A percentile compares a stretch with the other conserved stretches of the same genome.
These are phyloP conservation scores for Dicyrtomina minuta DNA, from an alignment of 2,888 invertebrate species.

Conservation along the genomic window DNA sequence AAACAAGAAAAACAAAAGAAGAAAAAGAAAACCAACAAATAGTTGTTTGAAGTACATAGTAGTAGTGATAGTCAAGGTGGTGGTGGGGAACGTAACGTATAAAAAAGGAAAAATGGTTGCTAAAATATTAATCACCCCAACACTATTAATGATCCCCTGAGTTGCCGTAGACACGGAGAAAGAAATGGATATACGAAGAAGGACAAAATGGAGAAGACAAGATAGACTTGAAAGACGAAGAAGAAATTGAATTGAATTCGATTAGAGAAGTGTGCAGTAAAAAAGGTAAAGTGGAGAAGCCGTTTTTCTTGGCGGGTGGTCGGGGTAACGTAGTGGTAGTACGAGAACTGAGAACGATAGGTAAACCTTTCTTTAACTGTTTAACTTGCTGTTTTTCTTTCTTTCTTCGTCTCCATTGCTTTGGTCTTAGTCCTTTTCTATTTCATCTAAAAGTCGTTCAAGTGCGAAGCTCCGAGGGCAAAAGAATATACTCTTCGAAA, in stretches of 20 bases:
- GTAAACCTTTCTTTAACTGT: not conserved
- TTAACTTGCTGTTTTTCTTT: not conserved
- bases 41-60: no score
- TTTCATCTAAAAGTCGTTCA: not conserved
- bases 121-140: slow-evolving; percentile 31
- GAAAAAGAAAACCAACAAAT: no score
- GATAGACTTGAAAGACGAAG: slow-evolving; percentile 15
- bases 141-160: slow-evolving; percentile 31
- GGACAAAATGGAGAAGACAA: slow-evolving; percentile 16
- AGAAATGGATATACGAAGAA: slow-evolving; percentile 14
- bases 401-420: not conserved
- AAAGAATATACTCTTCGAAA: slow-evolving; percentile 7
- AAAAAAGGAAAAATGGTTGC: slow-evolving; percentile 1
- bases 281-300: no score
- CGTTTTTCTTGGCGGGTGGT: no score
- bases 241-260: slow-evolving; percentile 27
- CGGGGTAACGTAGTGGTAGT: no score
- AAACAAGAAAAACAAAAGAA: no score
- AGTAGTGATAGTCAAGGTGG: not conserved
- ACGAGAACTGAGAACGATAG: not conserved
- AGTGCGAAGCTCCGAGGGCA: slow-evolving; percentile 2
- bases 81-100: not conserved
- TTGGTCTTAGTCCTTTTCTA: no score
- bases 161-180: slow-evolving; percentile 21
- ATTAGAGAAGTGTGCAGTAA: slow-evolving; percentile 16